Evolutionary conservation across 2,113 vertebrate species (phyloP).

Genomic region (Pituophis catenifer): DNA sequence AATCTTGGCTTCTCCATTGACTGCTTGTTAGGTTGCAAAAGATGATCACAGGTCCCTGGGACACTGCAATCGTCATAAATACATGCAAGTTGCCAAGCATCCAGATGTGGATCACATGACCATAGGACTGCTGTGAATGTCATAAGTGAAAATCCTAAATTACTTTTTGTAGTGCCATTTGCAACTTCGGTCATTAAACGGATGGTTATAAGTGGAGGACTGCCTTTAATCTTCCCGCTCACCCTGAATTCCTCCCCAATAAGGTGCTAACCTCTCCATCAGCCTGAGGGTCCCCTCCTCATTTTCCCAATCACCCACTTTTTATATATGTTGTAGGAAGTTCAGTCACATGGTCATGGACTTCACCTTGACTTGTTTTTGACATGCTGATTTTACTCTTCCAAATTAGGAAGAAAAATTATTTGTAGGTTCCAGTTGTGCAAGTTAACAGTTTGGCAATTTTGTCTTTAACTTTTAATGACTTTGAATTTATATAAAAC

Average conservation of each 20-base stretch:
- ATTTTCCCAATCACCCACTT: background rate
- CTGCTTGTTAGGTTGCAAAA: too few species aligned
- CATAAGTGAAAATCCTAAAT: too few species aligned
- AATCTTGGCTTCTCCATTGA: too few species aligned
- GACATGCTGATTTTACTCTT: background rate
- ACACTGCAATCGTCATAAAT: too few species aligned
- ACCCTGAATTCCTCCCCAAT: background rate
- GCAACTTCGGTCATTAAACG: too few species aligned
- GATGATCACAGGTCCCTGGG: too few species aligned
- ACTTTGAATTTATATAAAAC: background rate
- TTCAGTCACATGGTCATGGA: background rate
- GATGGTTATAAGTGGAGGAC: too few species aligned
- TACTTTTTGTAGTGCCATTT: too few species aligned
- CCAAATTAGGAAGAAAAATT: background rate
- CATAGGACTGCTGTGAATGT: too few species aligned
- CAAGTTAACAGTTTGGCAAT: background rate
- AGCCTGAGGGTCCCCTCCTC: background rate
- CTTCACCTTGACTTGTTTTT: background rate
- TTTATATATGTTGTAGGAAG: background rate
- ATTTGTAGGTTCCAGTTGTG: background rate
- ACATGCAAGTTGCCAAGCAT: too few species aligned
- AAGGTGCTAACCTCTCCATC: background rate
- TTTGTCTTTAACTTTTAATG: background rate
- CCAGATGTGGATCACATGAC: too few species aligned
- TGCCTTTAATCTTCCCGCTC: too few species aligned